phyloP scores from a whole-genome alignment of 1,140 invertebrate species.

The Drosophila kanapiae region DNA sequence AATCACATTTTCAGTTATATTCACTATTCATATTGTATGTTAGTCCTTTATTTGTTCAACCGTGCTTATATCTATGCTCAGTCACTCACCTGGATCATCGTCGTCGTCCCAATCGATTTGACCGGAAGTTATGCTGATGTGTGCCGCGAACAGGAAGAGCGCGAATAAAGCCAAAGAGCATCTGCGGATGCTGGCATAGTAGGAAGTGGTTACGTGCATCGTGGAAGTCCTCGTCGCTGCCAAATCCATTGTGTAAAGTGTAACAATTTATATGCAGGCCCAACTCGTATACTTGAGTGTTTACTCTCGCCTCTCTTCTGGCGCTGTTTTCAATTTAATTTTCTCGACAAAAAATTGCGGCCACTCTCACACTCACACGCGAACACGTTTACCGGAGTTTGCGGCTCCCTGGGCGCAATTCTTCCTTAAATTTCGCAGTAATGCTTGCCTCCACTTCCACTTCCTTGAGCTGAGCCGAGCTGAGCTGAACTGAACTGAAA shows the following conservation, averaged over 20 bases:
- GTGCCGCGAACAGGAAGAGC: conserved; percentile 67
- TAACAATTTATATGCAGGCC: conserved; percentile 58
- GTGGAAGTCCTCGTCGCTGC: conserved; percentile 61
- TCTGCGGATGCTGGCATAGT: conserved; percentile 29
- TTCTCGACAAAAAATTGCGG: conserved; percentile 33
- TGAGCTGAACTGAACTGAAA: conserved; percentile 3
- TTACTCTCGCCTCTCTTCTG: conserved; percentile 23
- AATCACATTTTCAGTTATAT: conserved; percentile 6
- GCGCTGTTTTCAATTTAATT: conserved; percentile 58
- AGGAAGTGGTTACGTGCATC: conserved; percentile 66
- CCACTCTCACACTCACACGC: conserved; percentile 51
- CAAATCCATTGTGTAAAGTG: conserved; percentile 74
- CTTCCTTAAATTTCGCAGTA: conserved; percentile 60
- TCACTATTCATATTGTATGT: no score
- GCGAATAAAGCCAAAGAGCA: conserved; percentile 67
- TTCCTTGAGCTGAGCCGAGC: conserved; percentile 1
- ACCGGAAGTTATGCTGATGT: conserved; percentile 78
- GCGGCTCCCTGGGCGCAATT: conserved; percentile 56
- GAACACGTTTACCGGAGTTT: conserved; percentile 44
- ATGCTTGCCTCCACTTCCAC: conserved; percentile 16
- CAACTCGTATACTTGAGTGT: conserved; percentile 43
- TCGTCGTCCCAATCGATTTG: conserved; percentile 85
- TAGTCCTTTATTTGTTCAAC: neutral
- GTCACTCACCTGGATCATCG: conserved; percentile 85
- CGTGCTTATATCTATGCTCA: neutral